Base-by-base conservation (phyloP, 1,140 invertebrate genomes). In the Bombus fervidus region DNA sequence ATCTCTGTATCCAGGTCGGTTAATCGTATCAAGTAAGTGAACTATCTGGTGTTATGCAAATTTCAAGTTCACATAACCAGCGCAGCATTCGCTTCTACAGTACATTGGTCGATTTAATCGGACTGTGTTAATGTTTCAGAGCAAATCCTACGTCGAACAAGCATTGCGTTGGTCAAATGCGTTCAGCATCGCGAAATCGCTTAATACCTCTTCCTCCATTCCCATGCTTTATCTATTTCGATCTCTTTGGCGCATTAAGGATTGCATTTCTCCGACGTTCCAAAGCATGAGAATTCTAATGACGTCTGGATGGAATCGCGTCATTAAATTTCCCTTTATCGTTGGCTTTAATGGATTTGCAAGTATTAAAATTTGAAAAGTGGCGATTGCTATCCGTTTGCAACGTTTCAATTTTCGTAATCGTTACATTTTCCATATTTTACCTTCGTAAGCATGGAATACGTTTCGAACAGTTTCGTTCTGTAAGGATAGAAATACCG, bases 91-190 rank as follows among this genome's bases (percentile, higher is more conserved):
- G 47, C 13, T 22, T 31, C n/a, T 69, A 8, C 62, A 75, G 57
- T 62, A 62, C 78, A 71, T 78, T 72, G 80, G 66, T 22, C 85
- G 74, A 87, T 88, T 87, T 83, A 86, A 86, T 79, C 85, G 76
- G 73, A 22, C 72, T 18, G 59, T 72, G 79, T 88, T 86, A 87
- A 86, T 77, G 85, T 66, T 68, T 25, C 74, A 77, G 13, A 37
- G 85, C 64, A 87, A 87, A 86, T 86, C 78, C 83, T 68, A 57
- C 86, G 83, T 86, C 73, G 84, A 86, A 73, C 83, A 81, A 82
- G 57, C 78, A 68, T 84, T 34, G 37, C 78, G 34, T 57, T 47
- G 62, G 47, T 71, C 79, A 82, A 72, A 81, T 43, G 72, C 78
- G 57, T 77, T 77, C 22, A 59, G 59, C 71, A 59, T 81, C 43